phyloP scores from a whole-genome alignment of 1,140 invertebrate genomes.

The Achatina immaculata region DNA sequence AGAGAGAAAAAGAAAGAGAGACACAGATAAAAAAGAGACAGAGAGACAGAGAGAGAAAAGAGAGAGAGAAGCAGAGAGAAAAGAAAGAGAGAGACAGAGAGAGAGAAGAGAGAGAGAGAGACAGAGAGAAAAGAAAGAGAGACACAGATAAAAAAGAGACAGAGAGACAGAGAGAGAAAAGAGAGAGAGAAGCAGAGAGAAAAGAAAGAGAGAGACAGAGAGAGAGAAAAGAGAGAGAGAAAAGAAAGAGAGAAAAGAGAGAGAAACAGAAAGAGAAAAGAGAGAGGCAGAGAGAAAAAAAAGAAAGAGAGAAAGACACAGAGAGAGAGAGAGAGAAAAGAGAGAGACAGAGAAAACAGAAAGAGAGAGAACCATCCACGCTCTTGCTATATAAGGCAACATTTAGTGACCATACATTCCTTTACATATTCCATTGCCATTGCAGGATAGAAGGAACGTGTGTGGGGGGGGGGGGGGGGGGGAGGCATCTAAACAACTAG shows the following conservation, averaged over 20 bases:
- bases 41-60: neutral
- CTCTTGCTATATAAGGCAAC: too few relatives aligned
- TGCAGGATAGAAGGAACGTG: too few relatives aligned
- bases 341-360: too few relatives aligned
- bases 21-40: neutral
- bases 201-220: neutral
- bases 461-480: too few relatives aligned
- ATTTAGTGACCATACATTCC: too few relatives aligned
- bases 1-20: neutral
- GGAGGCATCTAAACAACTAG: too few relatives aligned
- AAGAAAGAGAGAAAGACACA: neutral
- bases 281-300: neutral
- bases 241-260: neutral
- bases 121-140: neutral
- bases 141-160: neutral
- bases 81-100: neutral
- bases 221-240: neutral
- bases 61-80: neutral
- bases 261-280: neutral
- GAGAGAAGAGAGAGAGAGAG: neutral
- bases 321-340: neutral
- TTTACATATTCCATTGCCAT: too few relatives aligned
- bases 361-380: too few relatives aligned
- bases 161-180: neutral
- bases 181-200: neutral